A percentile compares a stretch with the other conserved stretches of the same genome.
phyloP scores from a whole-genome alignment of 1,140 invertebrate species.

The Brachionus plicatilis region DNA sequence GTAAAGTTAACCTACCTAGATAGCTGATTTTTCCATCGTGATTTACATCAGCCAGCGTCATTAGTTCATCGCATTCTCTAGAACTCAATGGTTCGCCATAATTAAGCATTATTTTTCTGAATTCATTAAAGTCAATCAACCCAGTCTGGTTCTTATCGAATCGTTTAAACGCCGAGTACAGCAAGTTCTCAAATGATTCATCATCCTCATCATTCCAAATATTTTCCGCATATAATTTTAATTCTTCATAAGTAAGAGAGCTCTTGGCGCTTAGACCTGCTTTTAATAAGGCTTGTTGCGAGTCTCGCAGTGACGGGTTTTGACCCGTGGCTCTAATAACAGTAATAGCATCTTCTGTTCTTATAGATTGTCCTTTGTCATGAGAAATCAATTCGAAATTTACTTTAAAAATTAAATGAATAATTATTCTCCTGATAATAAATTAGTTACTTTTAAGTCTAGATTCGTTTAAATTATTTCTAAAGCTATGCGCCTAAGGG shows the following conservation, averaged over 20 bases:
- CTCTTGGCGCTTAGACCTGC: neutral
- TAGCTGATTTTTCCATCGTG: conserved; percentile 37
- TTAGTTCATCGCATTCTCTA: conserved; percentile 8
- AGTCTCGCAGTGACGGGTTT: conserved; percentile 22
- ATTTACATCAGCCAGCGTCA: conserved; percentile 5
- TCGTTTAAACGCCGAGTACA: neutral
- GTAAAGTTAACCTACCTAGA: neutral
- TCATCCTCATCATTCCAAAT: neutral
- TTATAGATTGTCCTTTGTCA: neutral
- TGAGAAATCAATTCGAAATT: neutral
- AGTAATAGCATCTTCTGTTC: conserved; percentile 19
- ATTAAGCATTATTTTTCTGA: neutral
- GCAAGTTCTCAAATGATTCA: neutral
- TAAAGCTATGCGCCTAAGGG: neutral
- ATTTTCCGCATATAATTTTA: neutral
- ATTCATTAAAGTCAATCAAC: neutral
- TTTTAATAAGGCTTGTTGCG: neutral
- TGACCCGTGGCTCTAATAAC: conserved; percentile 22
- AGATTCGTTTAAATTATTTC: neutral
- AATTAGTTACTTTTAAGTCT: neutral
- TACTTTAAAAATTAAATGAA: neutral
- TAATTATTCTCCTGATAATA: neutral
- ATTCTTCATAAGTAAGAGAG: conserved; percentile 8
- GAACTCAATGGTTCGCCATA: conserved; percentile 21
- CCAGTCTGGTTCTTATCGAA: conserved; percentile 23